Conservation (phyloP, 2,113 vertebrate species). For the Zosterops borbonicus region DNA sequence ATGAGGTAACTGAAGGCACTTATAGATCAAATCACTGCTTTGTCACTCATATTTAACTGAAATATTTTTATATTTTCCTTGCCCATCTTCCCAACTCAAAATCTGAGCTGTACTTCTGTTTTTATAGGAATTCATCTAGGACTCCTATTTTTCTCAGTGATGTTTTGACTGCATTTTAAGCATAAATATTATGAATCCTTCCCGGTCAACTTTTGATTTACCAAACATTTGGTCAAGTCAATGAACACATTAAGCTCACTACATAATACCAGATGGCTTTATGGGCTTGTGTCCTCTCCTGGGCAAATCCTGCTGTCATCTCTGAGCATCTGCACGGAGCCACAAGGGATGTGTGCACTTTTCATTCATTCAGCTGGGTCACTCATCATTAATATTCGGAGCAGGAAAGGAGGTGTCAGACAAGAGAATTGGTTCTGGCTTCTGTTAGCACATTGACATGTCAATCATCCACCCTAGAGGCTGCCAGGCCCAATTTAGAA, state of each 20-base stretch:
- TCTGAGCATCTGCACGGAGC: conserved; percentile 43
- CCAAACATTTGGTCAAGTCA: conserved; percentile 53
- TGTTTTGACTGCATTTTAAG: background rate
- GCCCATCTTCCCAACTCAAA: background rate
- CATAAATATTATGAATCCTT: conserved; percentile 32
- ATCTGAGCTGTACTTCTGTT: background rate
- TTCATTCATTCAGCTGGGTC: conserved; percentile 56
- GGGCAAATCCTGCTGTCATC: conserved; percentile 45
- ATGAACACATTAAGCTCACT: conserved; percentile 38
- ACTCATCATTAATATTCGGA: conserved; percentile 4
- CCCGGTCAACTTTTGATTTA: conserved; percentile 39
- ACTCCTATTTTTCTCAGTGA: background rate
- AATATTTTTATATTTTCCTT: background rate
- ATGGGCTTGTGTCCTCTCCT: conserved; percentile 9
- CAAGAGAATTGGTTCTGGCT: conserved; percentile 40
- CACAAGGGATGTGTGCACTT: conserved; percentile 39
- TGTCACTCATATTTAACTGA: background rate
- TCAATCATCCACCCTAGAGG: conserved; percentile 46
- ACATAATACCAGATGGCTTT: conserved; percentile 39
- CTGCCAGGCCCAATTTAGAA: conserved; percentile 55
- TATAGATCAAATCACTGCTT: background rate
- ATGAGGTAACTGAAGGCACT: background rate
- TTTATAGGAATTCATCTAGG: background rate
- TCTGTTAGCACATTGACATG: conserved; percentile 31
- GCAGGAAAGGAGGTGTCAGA: conserved; percentile 29